Conservation (phyloP, 2,797 vertebrate species). For the Clamator glandarius region DNA sequence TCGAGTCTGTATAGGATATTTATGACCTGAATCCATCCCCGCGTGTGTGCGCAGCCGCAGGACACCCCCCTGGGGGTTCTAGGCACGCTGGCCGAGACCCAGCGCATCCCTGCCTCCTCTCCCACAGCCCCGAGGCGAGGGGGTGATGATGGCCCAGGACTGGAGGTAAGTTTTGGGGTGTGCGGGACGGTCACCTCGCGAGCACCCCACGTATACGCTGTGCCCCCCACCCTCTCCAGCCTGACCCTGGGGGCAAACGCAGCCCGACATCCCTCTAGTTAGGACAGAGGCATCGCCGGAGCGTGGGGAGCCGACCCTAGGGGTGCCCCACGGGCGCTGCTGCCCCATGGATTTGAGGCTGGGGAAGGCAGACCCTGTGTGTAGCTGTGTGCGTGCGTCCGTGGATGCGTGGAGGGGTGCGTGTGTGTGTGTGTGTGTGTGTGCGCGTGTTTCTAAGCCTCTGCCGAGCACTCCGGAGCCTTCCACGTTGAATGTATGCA, state of each 20-base stretch:
- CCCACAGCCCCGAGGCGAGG: background rate
- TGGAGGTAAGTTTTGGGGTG: slow-evolving; percentile 47
- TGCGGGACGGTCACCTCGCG: background rate
- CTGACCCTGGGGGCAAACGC: background rate
- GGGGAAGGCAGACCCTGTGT: background rate
- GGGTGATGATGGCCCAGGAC: background rate
- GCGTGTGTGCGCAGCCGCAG: slow-evolving; percentile 30
- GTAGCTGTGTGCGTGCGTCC: background rate
- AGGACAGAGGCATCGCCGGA: background rate
- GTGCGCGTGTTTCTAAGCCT: background rate
- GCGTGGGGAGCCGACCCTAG: background rate
- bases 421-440: background rate
- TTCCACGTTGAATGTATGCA: background rate
- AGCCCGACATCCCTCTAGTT: accelerated
- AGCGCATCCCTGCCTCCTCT: slow-evolving; percentile 8
- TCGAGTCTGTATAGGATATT: slow-evolving; percentile 1
- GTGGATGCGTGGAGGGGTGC: background rate
- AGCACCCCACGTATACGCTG: background rate
- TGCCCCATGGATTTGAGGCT: background rate
- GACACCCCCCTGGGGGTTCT: slow-evolving; percentile 8
- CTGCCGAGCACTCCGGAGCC: background rate
- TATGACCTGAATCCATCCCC: slow-evolving; percentile 31
- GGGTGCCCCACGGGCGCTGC: background rate
- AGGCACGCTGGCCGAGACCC: background rate
- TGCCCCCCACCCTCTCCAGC: background rate